Base-by-base conservation (phyloP, 2,888 invertebrate species). In the Itoplectis maculator region DNA sequence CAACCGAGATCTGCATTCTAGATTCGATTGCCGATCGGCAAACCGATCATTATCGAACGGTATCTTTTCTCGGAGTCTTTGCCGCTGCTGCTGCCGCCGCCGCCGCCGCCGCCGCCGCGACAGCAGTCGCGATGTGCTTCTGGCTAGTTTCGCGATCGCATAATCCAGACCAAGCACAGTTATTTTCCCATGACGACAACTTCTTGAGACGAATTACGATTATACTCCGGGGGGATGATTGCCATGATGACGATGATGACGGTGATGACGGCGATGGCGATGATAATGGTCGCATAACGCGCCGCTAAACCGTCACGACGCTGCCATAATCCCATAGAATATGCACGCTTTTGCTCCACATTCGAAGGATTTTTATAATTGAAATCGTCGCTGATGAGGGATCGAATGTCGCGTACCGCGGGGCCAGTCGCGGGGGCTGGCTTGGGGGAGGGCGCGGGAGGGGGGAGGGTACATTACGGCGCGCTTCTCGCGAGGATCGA, bases 161-260 rank as follows among this genome's bases (percentile, higher is more conserved):
- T 70, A 72, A 63, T 56, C 76, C 69, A 56, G 79, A 79, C 81
- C 40, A 5, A 29, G 29, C 77, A 73, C 76, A 59, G 68, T 72
- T 77, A 76, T 81, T 84, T 84, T 84, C 85, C 82, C 82, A 82
- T 82, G 79, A 79, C 82, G 82, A 82, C 82, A 79, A 82, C 79
- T 82, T 63, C 72, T 56, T 45, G 76, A 74, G 63, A 75, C 77
- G 82, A 82, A 82, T 70, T 74, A 75, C 78, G 65, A 74, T 29
- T 29, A 29, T 5, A 5, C 29, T 2, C 2, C 29, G 29, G 29
- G 29, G 29, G 29, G 29, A 29, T 29, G 29, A 29, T 29, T 29
- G 29, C 29, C 29, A 5, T 47, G 37, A 56, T 56, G 56, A 35
- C 7, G 65, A 65, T 42, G 70, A 72, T 56, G 35, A 56, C 37